Percentiles rank a stretch among this genome's conserved stretches.
phyloP scores from a whole-genome alignment of 1,140 invertebrate genomes.

The Pogonus chalceus region DNA sequence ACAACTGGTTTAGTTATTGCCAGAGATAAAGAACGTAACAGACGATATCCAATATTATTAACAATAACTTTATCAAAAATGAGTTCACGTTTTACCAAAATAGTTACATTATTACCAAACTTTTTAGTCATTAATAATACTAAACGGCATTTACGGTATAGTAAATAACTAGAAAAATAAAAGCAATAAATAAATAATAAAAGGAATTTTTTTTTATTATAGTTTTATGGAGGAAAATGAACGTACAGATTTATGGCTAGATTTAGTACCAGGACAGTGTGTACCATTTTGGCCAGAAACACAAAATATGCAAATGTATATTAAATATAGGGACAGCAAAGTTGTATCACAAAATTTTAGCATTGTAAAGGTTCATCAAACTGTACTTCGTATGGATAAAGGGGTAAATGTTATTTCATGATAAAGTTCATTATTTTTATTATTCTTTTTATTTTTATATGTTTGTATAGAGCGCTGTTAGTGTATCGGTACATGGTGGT shows the following conservation, averaged over 20 bases:
- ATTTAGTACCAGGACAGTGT: conserved; percentile 58
- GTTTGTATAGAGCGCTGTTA: conserved; percentile 54
- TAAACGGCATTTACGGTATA: conserved; percentile 44
- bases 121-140: conserved; percentile 73
- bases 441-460: conserved; percentile 11
- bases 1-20: conserved; percentile 65
- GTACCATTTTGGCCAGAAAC: conserved; percentile 73
- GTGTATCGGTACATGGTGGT: conserved; percentile 62
- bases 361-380: conserved; percentile 55
- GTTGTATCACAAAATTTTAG: conserved; percentile 68
- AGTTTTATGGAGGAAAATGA: conserved; percentile 81
- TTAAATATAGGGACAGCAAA: conserved; percentile 67
- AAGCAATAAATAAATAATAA: neutral
- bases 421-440: no score
- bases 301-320: conserved; percentile 67
- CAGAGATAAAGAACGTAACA: conserved; percentile 51
- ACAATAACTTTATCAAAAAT: conserved; percentile 52
- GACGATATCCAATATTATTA: conserved; percentile 46
- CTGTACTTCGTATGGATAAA: conserved; percentile 72
- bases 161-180: neutral
- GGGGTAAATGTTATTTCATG: conserved; percentile 50
- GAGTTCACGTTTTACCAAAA: conserved; percentile 66
- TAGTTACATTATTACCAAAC: conserved; percentile 74
- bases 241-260: conserved; percentile 72
- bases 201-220: neutral